A percentile compares a stretch with the other conserved stretches of the same genome.
These are phyloP conservation scores for Cenopis cana DNA, from an alignment of 2,888 invertebrate species.

Conservation along the genomic window DNA sequence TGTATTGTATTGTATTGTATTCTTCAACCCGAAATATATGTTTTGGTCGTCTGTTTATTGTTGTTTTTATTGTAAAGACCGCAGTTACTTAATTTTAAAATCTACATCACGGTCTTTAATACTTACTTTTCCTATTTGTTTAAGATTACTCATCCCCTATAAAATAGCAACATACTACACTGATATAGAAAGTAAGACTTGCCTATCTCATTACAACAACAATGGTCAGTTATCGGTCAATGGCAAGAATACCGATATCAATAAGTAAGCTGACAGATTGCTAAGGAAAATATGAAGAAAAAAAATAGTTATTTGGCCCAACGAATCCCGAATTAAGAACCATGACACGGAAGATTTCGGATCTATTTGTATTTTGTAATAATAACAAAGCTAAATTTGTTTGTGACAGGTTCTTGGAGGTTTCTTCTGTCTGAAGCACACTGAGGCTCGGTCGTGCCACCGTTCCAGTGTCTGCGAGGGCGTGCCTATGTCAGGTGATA, in stretches of 20 bases:
- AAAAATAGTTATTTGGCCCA: background rate
- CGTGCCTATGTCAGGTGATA: constrained; percentile 64
- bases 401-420: constrained; percentile 57
- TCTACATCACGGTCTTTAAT: no score
- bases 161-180: no score
- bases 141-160: no score
- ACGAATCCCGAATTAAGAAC: background rate
- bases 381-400: constrained; percentile 27
- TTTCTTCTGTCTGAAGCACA: constrained; percentile 57
- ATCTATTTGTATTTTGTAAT: constrained; percentile 6
- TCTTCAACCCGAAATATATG: no score
- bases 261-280: background rate
- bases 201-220: no score
- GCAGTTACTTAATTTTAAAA: no score
- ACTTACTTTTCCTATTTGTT: no score
- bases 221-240: no score
- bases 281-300: background rate
- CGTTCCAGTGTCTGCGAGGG: constrained; percentile 65
- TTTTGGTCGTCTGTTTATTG: no score
- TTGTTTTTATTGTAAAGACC: no score
- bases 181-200: no score
- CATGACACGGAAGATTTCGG: background rate
- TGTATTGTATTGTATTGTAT: no score
- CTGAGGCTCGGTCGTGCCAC: constrained; percentile 55
- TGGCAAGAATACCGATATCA: background rate